Evolutionary conservation across 2,888 invertebrate genomes (phyloP), one percentile per base, ranked within the genome.

Genomic region (Disparrhopalites patrizii): DNA sequence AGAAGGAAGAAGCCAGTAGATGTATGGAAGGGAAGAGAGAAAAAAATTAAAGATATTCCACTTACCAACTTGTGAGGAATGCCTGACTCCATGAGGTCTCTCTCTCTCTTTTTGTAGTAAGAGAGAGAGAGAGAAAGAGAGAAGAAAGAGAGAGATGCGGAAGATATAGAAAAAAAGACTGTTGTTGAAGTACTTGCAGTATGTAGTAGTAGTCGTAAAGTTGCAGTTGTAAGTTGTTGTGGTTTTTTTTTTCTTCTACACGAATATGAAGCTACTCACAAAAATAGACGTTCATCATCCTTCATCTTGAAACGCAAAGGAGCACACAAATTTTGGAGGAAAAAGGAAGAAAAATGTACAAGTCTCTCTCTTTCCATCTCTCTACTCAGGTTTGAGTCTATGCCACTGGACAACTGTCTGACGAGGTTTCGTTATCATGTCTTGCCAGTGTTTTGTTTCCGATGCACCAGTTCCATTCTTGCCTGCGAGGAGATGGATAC

Each of bases 361-460:
- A n/a, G n/a, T n/a, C n/a, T n/a, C n/a, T n/a, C n/a, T n/a, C 50
- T 3, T 7, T 43, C 27, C 27, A 54, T 30, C n/a, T 54, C 31
- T 25, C 65, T 91, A 92, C 80, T 92, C 92, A 28, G 93, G 92
- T 80, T 96, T 96, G 78, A 96, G 85, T 80, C 95, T 89, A 82
- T 96, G 96, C 96, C 96, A 96, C 80, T 95, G 94, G 56, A 94
- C 91, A 77, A 95, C 92, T 76, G 92, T 93, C 82, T 96, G 95
- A 74, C 94, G 84, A 25, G 95, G 95, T 81, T 96, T 96, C 69
- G 93, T 92, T 76, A 96, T 93, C 96, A 96, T 96, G 79, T 96
- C 96, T 78, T 94, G 94, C 96, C 96, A 96, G 80, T 96, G 96
- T 79, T 95, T 94, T 38, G 93, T 93, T 81, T 96, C 96, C 64